A percentile compares a stretch with the other conserved stretches of the same genome.
Conservation (phyloP, 2,888 invertebrate species). For the Drosophila affinis region DNA sequence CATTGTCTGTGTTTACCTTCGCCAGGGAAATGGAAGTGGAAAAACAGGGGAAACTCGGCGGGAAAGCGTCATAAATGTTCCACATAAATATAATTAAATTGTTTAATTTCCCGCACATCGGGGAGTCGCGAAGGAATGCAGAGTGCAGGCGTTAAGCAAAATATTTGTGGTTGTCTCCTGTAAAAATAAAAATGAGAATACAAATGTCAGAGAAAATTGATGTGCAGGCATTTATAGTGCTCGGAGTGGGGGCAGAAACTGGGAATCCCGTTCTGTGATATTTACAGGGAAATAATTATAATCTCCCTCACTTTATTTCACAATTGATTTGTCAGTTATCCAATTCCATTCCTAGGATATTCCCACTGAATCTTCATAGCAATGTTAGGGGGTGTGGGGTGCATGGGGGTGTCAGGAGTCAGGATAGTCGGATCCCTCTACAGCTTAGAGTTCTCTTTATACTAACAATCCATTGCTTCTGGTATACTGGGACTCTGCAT, state of each 20-base stretch:
- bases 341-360: too few species aligned
- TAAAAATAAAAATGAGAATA: not conserved
- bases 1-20: constrained; percentile 55
- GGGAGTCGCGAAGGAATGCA: constrained; percentile 20
- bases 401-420: too few species aligned
- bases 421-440: too few species aligned
- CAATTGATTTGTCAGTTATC: not conserved
- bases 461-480: too few species aligned
- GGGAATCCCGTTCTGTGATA: too few species aligned
- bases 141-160: constrained; percentile 51
- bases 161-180: constrained; percentile 21
- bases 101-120: constrained; percentile 50
- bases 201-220: not conserved
- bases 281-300: too few species aligned
- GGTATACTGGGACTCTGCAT: too few species aligned
- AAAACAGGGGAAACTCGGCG: constrained; percentile 4
- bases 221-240: not conserved
- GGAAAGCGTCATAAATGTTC: constrained; percentile 49
- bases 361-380: too few species aligned
- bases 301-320: not conserved
- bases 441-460: too few species aligned
- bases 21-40: not conserved
- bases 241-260: not conserved
- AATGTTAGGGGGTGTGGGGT: too few species aligned
- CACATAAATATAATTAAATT: constrained; percentile 65